phyloP scores from a whole-genome alignment of 2,888 invertebrate species.

The Eugnorisma glareosa region DNA sequence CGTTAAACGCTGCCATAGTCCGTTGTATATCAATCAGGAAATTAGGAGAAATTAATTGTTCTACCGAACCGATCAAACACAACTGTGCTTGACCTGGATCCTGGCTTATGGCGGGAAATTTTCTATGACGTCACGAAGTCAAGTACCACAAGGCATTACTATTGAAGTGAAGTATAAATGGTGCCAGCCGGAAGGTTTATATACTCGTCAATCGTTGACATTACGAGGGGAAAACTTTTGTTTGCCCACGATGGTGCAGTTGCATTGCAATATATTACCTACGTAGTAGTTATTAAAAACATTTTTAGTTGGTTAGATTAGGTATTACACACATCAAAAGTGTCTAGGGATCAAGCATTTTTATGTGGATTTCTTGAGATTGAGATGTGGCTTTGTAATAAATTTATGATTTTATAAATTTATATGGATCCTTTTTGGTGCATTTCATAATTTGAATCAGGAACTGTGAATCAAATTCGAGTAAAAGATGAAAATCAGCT shows the following conservation, averaged over 20 bases:
- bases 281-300: neutral
- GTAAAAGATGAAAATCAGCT: too few relatives aligned
- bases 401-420: too few relatives aligned
- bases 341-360: too few relatives aligned
- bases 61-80: conserved; percentile 52
- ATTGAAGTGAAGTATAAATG: conserved; percentile 34
- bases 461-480: too few relatives aligned
- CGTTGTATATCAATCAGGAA: conserved; percentile 66
- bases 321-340: too few relatives aligned
- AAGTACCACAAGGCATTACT: conserved; percentile 41
- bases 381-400: too few relatives aligned
- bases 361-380: too few relatives aligned
- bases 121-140: conserved; percentile 61
- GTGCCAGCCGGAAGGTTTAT: conserved; percentile 52
- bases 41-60: conserved; percentile 66
- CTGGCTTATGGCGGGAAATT: conserved; percentile 39
- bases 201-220: conserved; percentile 49
- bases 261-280: conserved; percentile 13
- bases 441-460: too few relatives aligned
- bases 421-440: too few relatives aligned
- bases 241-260: conserved; percentile 23
- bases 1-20: conserved; percentile 68
- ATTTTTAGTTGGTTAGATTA: neutral
- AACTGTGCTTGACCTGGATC: conserved; percentile 45
- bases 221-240: conserved; percentile 19